Percentiles rank a stretch among this genome's conserved stretches.
These are phyloP conservation scores for Andrena dorsata DNA, from an alignment of 2,888 invertebrate species.

Conservation along the genomic window DNA sequence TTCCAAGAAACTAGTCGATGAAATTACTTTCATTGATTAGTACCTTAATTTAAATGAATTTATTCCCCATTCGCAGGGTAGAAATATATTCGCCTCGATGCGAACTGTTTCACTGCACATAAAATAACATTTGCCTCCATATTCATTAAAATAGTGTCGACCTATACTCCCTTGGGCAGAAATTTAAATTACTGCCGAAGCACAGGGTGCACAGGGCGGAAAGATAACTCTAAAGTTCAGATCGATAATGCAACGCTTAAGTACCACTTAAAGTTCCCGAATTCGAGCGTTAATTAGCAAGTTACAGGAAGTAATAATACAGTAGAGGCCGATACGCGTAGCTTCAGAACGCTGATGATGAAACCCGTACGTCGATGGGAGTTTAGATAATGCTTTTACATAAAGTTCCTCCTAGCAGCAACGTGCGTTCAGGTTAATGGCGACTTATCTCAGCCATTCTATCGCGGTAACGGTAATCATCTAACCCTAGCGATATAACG, in stretches of 20 bases:
- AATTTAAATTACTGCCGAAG: not conserved
- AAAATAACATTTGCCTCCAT: not conserved
- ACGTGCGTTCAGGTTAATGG: slow-evolving; percentile 30
- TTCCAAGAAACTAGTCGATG: no score
- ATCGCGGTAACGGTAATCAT: slow-evolving; percentile 22
- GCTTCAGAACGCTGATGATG: slow-evolving; percentile 23
- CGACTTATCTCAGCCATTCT: slow-evolving; percentile 19
- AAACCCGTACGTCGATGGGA: slow-evolving; percentile 29
- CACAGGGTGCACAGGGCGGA: not conserved
- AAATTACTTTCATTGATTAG: no score
- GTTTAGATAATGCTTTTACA: slow-evolving; percentile 32
- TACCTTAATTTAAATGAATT: not conserved
- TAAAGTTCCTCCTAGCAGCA: slow-evolving; percentile 31
- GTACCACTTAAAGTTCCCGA: slow-evolving; percentile 24
- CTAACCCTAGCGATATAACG: not conserved
- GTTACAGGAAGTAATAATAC: slow-evolving; percentile 10
- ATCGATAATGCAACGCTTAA: not conserved
- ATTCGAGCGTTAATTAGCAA: slow-evolving; percentile 35
- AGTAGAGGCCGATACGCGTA: slow-evolving; percentile 1
- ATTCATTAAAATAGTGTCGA: not conserved
- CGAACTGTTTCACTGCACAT: not conserved
- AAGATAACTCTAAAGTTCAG: not conserved
- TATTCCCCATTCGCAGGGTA: not conserved
- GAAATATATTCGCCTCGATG: no score
- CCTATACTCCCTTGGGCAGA: not conserved